Conservation (phyloP, 92 coral and sea anemone species). For the Porites divaricata region DNA sequence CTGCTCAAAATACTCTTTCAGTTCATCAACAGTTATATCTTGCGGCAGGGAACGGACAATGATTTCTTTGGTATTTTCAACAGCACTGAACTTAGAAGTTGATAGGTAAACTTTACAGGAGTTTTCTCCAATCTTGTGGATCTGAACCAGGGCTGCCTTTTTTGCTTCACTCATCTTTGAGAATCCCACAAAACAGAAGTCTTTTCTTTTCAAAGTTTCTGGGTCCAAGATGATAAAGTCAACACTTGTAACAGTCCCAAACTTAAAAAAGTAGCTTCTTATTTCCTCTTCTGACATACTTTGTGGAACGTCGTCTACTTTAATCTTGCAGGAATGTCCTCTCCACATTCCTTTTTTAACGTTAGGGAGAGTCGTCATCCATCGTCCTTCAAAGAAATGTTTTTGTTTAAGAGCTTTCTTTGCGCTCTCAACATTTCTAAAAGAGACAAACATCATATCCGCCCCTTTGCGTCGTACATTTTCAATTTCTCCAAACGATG, state of each 20-base stretch:
- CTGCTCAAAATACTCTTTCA: conserved; percentile 57
- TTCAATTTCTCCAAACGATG: conserved; percentile 51
- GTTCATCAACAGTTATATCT: conserved; percentile 48
- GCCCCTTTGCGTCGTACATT: conserved; percentile 28
- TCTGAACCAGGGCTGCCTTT: conserved; percentile 30
- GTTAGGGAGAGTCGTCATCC: conserved; percentile 16
- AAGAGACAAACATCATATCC: conserved; percentile 49
- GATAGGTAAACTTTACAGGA: conserved; percentile 16
- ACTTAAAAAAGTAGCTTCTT: conserved; percentile 58
- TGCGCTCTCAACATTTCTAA: conserved; percentile 29
- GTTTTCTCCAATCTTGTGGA: conserved; percentile 31
- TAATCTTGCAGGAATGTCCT: conserved; percentile 18
- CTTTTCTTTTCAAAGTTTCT: conserved; percentile 26
- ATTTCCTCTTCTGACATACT: conserved; percentile 25
- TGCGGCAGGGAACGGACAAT: conserved; percentile 51
- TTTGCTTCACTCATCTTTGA: conserved; percentile 19
- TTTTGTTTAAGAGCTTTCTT: conserved; percentile 39
- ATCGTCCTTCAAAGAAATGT: conserved; percentile 29
- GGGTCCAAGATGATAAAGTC: conserved; percentile 25
- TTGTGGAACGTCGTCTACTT: conserved; percentile 41
- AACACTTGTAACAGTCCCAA: conserved; percentile 48
- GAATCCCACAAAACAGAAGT: conserved; percentile 69
- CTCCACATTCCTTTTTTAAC: conserved; percentile 16
- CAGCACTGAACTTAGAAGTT: conserved; percentile 40
- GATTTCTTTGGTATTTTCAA: conserved; percentile 39